Evolutionary conservation across 2,797 vertebrate genomes (phyloP), one percentile per base, ranked within the genome.

Genomic region (Pygocentrus nattereri): DNA sequence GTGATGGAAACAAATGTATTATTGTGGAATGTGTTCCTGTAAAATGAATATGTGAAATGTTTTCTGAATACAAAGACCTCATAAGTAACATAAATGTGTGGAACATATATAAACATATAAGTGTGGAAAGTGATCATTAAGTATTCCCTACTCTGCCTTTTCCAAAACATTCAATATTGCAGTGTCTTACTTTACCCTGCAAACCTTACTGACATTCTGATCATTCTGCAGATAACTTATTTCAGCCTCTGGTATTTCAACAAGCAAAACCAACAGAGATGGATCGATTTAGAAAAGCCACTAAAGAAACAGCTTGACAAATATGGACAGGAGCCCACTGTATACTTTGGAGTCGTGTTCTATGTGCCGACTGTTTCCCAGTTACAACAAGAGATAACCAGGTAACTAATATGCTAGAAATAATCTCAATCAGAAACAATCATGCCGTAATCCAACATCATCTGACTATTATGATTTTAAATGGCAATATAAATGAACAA

Each of bases 181-280:
- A 27, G 27, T 69, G 52, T 61, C 1, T 16, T 77, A 8, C 18
- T n/a, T 82, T 76, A 52, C 52, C 49, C 34, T 69, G 44, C 54
- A 11, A 50, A 34, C 25, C 69, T 62, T 61, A 18, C 61, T 83
- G 59, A 76, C 81, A 78, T 84, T 82, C n/a, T 86, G 65, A 70
- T 85, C 85, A 38, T 79, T 81, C 61, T 44, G 30, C 90, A 99
- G 98, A 95, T 99, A 88, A 98, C 96, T 0, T 99, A 95, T 92
- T 99, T 99, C 93, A 99, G 98, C 87, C 94, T 99, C 79, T 99
- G 98, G 98, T 99, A 98, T 92, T 96, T 94, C 89, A 99, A 99
- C 90, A 99, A 99, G 92, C 98, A 99, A 90, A 98, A 96, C 87
- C 98, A 98, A 90, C 97, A 97, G 89, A 95, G 98, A 88, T 99